These are phyloP conservation scores for Chrysocyon brachyurus DNA, from an alignment of 2,797 vertebrate genomes.

Conservation along the genomic window DNA sequence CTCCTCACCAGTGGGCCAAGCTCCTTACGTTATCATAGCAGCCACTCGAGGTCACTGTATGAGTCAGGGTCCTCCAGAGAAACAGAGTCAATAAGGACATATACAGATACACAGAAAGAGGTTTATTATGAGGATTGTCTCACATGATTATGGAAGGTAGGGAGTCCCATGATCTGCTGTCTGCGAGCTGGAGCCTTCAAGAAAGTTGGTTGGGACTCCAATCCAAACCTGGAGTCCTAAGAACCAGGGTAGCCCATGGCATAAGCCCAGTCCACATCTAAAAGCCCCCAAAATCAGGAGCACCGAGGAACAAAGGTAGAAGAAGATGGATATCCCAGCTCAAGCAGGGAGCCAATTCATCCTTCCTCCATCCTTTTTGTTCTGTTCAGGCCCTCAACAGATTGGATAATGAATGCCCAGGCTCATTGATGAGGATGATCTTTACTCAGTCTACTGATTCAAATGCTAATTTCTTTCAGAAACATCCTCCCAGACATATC, in stretches of 20 bases:
- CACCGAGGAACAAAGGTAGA: background rate
- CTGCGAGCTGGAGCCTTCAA: background rate
- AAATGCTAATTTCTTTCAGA: background rate
- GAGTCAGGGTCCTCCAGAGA: background rate
- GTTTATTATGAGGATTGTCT: background rate
- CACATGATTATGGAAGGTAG: background rate
- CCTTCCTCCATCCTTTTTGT: background rate
- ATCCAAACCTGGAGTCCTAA: background rate
- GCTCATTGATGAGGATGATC: background rate
- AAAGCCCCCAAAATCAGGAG: background rate
- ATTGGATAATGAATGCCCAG: background rate
- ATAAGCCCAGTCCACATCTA: background rate
- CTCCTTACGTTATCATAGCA: background rate
- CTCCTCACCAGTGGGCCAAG: background rate
- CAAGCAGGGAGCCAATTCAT: background rate
- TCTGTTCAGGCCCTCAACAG: background rate
- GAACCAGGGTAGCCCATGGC: background rate
- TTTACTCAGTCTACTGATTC: background rate
- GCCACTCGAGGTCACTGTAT: background rate
- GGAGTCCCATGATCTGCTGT: background rate
- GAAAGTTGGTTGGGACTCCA: background rate
- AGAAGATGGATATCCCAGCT: background rate
- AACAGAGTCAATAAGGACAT: background rate
- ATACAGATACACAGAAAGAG: background rate
- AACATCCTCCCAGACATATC: background rate